Base-by-base conservation (phyloP, 37 sponge, comb jelly and placozoan species). In the Bolinopsis microptera region DNA sequence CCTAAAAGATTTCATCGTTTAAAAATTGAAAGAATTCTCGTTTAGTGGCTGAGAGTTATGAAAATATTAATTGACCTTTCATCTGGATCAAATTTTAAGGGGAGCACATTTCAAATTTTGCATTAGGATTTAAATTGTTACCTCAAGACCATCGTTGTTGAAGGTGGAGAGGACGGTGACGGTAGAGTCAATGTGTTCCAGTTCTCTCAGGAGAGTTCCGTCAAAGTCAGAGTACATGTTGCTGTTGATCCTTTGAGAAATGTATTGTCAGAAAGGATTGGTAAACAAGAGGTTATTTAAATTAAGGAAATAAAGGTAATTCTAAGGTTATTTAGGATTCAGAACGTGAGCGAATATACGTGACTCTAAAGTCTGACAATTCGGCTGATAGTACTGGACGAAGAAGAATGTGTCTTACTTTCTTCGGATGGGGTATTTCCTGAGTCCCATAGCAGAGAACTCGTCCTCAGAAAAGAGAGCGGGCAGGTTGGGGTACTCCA, bases 221-320 rank as follows among this genome's bases (percentile, higher is more conserved):
- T 77, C 80, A 32, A 32, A 77, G 80, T 77, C 80, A 28, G 80
- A 77, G 35, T 77, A 77, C 80, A 77, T 77, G 80, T 77, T 77
- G 33, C 32, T 32, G 32, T 77, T 77, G 80, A 77, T 77, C 80
- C 80, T 77, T 21, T 1, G 80, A 70, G 21, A 48, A 18, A 48
- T 48, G 61, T 13, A 13, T 13, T 13, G 61, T 48, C 13, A 48
- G 13, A 48, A 13, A 48, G 61, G 13, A 5, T 48, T 48, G 5
- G 61, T 18, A 48, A n/a, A n/a, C n/a, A n/a, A n/a, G n/a, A n/a
- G n/a, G n/a, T n/a, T n/a, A n/a, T n/a, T n/a, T n/a, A n/a, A n/a
- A n/a, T n/a, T n/a, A n/a, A n/a, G n/a, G n/a, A n/a, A n/a, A n/a
- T n/a, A n/a, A n/a, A n/a, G n/a, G n/a, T n/a, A n/a, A n/a, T n/a